Percentiles rank a stretch among this genome's conserved stretches.
phyloP scores from a whole-genome alignment of 2,888 invertebrate genomes.

The Catocala nupta region DNA sequence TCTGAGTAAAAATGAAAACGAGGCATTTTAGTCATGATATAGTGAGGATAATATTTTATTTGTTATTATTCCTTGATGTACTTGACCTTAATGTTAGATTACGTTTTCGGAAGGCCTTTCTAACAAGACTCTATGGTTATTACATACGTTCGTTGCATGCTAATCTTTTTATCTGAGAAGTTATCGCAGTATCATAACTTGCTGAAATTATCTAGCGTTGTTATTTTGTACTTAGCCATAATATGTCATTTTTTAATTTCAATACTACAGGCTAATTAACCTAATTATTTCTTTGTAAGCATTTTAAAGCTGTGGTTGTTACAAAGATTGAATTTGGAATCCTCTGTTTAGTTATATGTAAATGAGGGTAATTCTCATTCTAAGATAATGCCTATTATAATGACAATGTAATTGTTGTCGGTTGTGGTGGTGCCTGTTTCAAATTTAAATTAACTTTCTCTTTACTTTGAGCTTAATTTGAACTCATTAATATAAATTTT shows the following conservation, averaged over 20 bases:
- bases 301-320: not conserved
- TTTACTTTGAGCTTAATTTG: conserved; percentile 31
- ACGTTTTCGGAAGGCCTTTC: not conserved
- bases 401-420: conserved; percentile 31
- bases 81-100: conserved; percentile 1
- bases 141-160: too few species aligned
- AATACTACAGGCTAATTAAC: not conserved
- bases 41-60: conserved; percentile 28
- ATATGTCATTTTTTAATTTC: too few species aligned
- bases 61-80: conserved; percentile 15
- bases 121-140: not conserved
- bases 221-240: too few species aligned
- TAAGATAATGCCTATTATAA: conserved; percentile 26
- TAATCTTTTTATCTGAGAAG: too few species aligned
- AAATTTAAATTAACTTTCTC: conserved; percentile 30
- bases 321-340: conserved; percentile 9
- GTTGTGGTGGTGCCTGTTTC: conserved; percentile 17
- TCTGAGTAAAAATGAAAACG: conserved; percentile 21
- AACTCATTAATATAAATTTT: too few species aligned
- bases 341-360: conserved; percentile 21
- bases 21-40: conserved; percentile 21
- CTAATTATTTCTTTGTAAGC: not conserved
- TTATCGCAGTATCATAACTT: too few species aligned
- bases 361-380: conserved; percentile 37
- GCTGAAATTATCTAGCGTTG: too few species aligned